phyloP scores from a whole-genome alignment of 1,140 invertebrate genomes.

The Brachionus paranguensis region DNA sequence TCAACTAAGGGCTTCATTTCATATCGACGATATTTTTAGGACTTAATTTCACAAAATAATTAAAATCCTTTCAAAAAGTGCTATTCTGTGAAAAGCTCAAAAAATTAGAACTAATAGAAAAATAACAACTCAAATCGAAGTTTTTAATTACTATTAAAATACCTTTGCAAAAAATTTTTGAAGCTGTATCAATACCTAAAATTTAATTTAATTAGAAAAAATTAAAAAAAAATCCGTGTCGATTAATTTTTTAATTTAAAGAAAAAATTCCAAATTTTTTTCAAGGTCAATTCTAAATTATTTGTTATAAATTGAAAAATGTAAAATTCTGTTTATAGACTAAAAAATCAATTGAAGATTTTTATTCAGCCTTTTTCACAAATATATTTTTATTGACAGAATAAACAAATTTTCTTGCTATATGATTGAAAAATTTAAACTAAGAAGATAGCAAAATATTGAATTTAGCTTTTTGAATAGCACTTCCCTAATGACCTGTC shows the following conservation, averaged over 20 bases:
- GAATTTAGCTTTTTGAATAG: too few species aligned
- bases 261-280: not conserved
- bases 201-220: not conserved
- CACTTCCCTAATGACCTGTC: too few species aligned
- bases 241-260: not conserved
- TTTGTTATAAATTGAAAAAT: too few species aligned
- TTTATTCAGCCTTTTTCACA: too few species aligned
- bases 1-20: constrained; percentile 4
- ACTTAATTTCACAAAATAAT: not conserved
- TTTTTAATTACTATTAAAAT: not conserved
- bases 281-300: not conserved
- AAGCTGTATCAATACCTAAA: not conserved
- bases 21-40: not conserved
- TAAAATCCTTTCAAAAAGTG: not conserved
- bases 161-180: not conserved
- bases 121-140: not conserved
- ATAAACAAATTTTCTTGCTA: too few species aligned
- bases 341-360: not conserved
- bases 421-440: too few species aligned
- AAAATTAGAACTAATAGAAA: not conserved
- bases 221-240: not conserved
- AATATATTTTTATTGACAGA: too few species aligned
- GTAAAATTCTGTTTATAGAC: not conserved
- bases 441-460: too few species aligned
- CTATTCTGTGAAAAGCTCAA: not conserved